Evolutionary conservation across 2,797 vertebrate species (phyloP).

Genomic region (Smutsia temminckii): DNA sequence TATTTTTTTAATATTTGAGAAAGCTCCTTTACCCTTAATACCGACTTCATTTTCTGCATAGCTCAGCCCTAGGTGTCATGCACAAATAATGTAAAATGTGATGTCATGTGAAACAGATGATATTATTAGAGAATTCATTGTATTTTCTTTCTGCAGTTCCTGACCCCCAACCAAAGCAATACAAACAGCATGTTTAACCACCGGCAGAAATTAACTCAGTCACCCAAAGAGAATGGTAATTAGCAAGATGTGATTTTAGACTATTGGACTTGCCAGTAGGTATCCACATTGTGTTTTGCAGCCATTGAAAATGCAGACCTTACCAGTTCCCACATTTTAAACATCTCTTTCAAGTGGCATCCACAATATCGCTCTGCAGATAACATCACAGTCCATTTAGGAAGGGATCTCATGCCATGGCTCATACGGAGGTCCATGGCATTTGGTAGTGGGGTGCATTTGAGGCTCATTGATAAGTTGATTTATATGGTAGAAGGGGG

Average conservation of each 20-base stretch:
- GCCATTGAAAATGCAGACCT: not conserved
- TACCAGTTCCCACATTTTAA: not conserved
- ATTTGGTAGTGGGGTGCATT: not conserved
- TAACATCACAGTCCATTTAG: slow-evolving; percentile 50
- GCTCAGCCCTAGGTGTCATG: not conserved
- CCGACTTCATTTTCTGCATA: not conserved
- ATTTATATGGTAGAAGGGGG: not conserved
- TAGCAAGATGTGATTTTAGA: slow-evolving; percentile 52
- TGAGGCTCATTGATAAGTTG: slow-evolving; percentile 20
- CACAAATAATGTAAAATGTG: not conserved
- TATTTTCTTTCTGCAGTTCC: slow-evolving; percentile 23
- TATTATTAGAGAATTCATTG: slow-evolving; percentile 60
- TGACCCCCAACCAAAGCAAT: slow-evolving; percentile 32
- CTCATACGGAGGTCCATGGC: not conserved
- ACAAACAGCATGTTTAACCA: slow-evolving; percentile 64
- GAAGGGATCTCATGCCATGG: not conserved
- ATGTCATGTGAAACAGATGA: not conserved
- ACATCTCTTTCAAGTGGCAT: not conserved
- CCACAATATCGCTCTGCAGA: not conserved
- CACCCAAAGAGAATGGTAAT: slow-evolving; percentile 65
- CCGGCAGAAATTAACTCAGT: slow-evolving; percentile 64
- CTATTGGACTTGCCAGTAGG: not conserved
- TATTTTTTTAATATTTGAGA: slow-evolving; percentile 32
- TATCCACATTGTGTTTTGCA: not conserved
- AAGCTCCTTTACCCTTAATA: not conserved